Percentiles rank a stretch among this genome's conserved stretches.
Evolutionary conservation across 2,797 vertebrate genomes (phyloP).

Genomic region (Corythornis leucogaster): DNA sequence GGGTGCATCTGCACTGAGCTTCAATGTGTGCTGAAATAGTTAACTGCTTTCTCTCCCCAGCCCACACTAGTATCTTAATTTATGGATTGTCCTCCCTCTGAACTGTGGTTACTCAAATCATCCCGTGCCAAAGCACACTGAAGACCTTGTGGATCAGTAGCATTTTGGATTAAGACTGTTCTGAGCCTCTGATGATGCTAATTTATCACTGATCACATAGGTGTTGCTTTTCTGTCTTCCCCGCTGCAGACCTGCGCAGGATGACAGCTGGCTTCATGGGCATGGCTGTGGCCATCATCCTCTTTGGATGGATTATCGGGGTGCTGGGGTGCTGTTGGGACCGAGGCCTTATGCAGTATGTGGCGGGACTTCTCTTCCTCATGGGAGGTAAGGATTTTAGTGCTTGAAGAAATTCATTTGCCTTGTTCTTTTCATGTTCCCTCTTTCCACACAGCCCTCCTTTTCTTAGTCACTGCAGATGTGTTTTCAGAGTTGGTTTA

Average conservation of each 20-base stretch:
- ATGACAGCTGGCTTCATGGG: conserved; percentile 99
- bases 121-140: not conserved
- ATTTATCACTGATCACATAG: not conserved
- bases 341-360: conserved; percentile 98
- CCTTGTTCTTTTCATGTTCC: not conserved
- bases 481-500: not conserved
- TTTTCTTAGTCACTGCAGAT: not conserved
- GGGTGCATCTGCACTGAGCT: not conserved
- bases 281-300: conserved; percentile 98
- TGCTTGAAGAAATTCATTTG: not conserved
- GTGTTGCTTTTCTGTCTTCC: conserved; percentile 15
- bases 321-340: conserved; percentile 99
- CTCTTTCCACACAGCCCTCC: not conserved
- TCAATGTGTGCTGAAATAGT: not conserved
- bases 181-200: not conserved
- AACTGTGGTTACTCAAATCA: not conserved
- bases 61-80: not conserved
- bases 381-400: conserved; percentile 91
- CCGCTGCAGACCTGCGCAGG: conserved; percentile 88
- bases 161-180: not conserved
- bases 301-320: conserved; percentile 96
- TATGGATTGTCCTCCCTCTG: not conserved
- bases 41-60: not conserved
- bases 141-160: not conserved
- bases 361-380: conserved; percentile 97